Conservation (phyloP, 2,113 vertebrate genomes). For the Axis porcinus region DNA sequence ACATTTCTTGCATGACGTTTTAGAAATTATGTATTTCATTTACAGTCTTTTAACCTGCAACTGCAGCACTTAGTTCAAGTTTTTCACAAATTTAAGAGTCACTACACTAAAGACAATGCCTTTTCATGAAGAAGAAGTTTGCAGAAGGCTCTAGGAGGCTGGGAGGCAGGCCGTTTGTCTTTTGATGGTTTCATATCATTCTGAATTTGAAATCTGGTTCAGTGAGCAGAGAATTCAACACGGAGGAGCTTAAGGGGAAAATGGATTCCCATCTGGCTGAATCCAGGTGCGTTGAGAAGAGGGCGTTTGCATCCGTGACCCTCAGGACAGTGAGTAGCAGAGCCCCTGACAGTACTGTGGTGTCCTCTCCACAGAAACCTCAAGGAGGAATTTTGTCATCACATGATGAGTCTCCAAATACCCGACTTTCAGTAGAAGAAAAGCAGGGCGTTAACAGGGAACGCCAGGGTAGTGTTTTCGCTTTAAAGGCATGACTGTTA, state of each 20-base stretch:
- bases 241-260: slow-evolving; percentile 66
- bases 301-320: background rate
- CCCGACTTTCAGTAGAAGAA: background rate
- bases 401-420: background rate
- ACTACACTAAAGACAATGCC: slow-evolving; percentile 81
- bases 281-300: slow-evolving; percentile 51
- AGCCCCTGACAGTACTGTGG: slow-evolving; percentile 23
- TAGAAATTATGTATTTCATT: slow-evolving; percentile 83
- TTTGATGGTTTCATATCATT: slow-evolving; percentile 60
- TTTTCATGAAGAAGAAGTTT: slow-evolving; percentile 78
- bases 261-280: slow-evolving; percentile 46
- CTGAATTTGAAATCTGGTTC: slow-evolving; percentile 67
- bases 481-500: slow-evolving; percentile 62
- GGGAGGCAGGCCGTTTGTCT: slow-evolving; percentile 78
- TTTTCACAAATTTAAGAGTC: slow-evolving; percentile 79
- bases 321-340: slow-evolving; percentile 19
- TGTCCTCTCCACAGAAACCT: slow-evolving; percentile 27
- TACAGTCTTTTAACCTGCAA: slow-evolving; percentile 81
- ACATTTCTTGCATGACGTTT: slow-evolving; percentile 86
- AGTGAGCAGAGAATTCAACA: slow-evolving; percentile 60
- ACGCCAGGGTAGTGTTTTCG: background rate
- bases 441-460: slow-evolving; percentile 33
- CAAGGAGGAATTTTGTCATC: slow-evolving; percentile 2
- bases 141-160: slow-evolving; percentile 87
- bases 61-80: slow-evolving; percentile 82